Evolutionary conservation across 2,888 invertebrate species (phyloP).

Genomic region (Neelides folsomi): DNA sequence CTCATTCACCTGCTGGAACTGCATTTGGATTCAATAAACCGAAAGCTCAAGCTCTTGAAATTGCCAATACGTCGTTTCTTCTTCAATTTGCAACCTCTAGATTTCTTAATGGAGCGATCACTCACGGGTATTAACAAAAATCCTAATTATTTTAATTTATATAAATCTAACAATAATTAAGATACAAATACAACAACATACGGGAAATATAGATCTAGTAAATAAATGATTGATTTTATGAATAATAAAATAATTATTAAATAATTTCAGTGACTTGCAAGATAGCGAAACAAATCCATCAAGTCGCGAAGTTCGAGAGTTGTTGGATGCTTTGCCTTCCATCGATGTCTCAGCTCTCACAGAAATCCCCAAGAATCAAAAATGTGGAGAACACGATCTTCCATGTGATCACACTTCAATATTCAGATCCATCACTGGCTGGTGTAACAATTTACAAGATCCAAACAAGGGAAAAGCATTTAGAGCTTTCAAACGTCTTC

Average conservation of each 20-base stretch:
- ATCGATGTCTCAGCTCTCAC: conserved; percentile 39
- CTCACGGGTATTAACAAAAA: conserved; percentile 12
- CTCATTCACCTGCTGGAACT: conserved; percentile 39
- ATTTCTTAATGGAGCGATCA: conserved; percentile 37
- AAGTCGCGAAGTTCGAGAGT: conserved; percentile 36
- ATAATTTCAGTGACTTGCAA: conserved; percentile 35
- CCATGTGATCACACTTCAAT: conserved; percentile 42
- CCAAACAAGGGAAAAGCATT: conserved; percentile 40
- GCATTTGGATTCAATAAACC: conserved; percentile 42
- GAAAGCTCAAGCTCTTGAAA: conserved; percentile 40
- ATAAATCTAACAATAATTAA: too few species aligned
- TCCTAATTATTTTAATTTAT: too few species aligned
- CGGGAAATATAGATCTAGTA: too few species aligned
- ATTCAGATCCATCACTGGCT: conserved; percentile 40
- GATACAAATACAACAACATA: too few species aligned
- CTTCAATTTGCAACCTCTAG: conserved; percentile 41
- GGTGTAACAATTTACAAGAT: conserved; percentile 42
- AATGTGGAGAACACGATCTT: conserved; percentile 39
- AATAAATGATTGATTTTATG: too few species aligned
- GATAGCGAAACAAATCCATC: conserved; percentile 35
- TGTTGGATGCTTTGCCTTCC: conserved; percentile 39
- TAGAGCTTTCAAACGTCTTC: conserved; percentile 38
- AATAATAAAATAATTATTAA: conserved; percentile 1
- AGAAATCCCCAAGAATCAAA: conserved; percentile 38
- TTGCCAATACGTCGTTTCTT: conserved; percentile 41